Percentiles rank a stretch among this genome's conserved stretches.
These are phyloP conservation scores for Carollia perspicillata DNA, from an alignment of 2,113 vertebrate genomes.

Conservation along the genomic window DNA sequence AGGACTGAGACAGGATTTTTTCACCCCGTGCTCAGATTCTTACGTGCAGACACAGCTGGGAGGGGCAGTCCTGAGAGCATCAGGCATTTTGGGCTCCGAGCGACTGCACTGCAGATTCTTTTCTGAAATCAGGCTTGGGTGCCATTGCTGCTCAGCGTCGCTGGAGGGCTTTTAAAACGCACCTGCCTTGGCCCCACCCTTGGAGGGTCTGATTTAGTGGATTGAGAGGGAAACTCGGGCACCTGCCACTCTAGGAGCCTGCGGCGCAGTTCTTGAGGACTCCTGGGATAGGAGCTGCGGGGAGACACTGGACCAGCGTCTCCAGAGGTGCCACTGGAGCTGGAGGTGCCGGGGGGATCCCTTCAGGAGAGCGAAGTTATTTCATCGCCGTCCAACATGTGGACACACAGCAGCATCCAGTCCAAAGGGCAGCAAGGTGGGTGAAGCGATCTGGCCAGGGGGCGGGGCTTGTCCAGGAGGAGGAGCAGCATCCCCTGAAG, in stretches of 20 bases:
- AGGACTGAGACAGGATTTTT: background rate
- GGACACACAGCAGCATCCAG: background rate
- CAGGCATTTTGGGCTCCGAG: background rate
- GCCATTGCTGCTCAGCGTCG: background rate
- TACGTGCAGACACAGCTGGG: background rate
- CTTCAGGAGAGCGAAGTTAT: background rate
- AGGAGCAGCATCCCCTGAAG: background rate
- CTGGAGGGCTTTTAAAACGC: background rate
- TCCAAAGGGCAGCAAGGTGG: background rate
- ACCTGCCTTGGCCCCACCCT: too few species aligned
- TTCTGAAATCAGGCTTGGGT: background rate
- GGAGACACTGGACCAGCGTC: too few species aligned
- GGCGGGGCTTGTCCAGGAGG: background rate
- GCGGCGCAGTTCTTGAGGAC: background rate
- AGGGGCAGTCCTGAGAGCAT: background rate
- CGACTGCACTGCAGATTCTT: background rate
- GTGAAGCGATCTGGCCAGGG: background rate
- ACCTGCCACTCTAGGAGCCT: background rate
- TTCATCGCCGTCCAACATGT: background rate
- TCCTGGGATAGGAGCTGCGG: too few species aligned
- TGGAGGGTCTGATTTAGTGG: background rate
- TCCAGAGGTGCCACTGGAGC: background rate
- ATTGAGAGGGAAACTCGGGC: background rate
- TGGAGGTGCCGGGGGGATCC: background rate
- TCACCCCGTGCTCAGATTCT: background rate